Evolutionary conservation across 2,113 vertebrate species (phyloP).

Genomic region (Misgurnus mizolepis): DNA sequence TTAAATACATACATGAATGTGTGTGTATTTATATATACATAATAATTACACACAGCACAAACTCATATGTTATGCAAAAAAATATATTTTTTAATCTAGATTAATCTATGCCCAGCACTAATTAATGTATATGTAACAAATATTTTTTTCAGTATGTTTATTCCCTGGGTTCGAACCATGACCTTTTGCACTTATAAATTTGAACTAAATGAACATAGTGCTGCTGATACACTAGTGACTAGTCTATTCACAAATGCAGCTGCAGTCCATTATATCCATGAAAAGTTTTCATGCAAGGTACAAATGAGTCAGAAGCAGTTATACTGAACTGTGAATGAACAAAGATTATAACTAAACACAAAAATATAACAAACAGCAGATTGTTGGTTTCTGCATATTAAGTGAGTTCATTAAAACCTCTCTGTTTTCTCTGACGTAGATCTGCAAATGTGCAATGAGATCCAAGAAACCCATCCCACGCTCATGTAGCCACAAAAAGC

Average conservation of each 20-base stretch:
- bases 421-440: conserved; percentile 16
- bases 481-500: neutral
- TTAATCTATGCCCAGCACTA: no score
- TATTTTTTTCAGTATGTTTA: no score
- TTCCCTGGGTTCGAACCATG: no score
- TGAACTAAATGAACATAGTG: no score
- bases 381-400: conserved; percentile 16
- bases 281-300: neutral
- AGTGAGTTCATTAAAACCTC: conserved; percentile 10
- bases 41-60: no score
- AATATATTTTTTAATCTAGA: no score
- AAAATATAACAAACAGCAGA: conserved; percentile 14
- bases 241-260: neutral
- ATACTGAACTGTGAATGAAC: neutral
- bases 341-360: neutral
- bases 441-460: neutral
- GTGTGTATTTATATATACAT: no score
- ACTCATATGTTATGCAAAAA: no score
- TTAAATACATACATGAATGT: no score
- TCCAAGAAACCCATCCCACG: neutral
- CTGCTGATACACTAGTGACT: neutral
- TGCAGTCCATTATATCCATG: neutral
- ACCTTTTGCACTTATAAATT: no score
- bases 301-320: neutral
- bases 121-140: no score